These are phyloP conservation scores for Podarcis siculus DNA, from an alignment of 2,797 vertebrate genomes.

Conservation along the genomic window DNA sequence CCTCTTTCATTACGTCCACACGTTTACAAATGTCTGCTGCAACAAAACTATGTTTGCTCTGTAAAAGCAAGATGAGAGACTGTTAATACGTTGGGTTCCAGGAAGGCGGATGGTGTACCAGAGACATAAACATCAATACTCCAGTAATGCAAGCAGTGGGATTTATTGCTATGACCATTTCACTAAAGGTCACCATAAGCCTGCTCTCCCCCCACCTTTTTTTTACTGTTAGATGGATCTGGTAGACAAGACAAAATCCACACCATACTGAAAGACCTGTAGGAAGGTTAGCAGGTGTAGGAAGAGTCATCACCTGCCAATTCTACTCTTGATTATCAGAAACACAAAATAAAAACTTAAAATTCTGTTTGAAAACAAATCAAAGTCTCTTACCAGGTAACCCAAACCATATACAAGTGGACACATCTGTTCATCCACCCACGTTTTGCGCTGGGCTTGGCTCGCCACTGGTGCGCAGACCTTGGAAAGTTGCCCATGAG, in stretches of 20 bases:
- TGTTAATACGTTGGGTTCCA: conserved; percentile 30
- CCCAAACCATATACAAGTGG: neutral
- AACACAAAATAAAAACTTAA: neutral
- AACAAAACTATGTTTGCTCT: conserved; percentile 13
- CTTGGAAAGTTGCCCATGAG: no score
- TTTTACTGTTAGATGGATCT: neutral
- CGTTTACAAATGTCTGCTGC: conserved; percentile 28
- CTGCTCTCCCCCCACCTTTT: neutral
- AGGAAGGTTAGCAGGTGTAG: conserved; percentile 8
- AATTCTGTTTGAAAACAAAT: neutral
- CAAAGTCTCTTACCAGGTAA: neutral
- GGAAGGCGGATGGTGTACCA: neutral
- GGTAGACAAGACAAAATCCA: conserved; percentile 2
- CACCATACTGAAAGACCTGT: neutral
- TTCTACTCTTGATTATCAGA: neutral
- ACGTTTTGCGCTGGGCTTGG: no score
- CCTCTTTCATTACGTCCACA: conserved; percentile 2
- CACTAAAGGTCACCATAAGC: neutral
- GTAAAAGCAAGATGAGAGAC: conserved; percentile 24
- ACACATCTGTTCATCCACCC: no score
- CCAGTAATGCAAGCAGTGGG: neutral
- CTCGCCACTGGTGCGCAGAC: no score
- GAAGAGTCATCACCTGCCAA: neutral
- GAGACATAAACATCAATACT: neutral
- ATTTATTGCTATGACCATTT: conserved; percentile 11